Evolutionary conservation across 2,113 vertebrate genomes (phyloP).

Genomic region (Crotalus horridus): DNA sequence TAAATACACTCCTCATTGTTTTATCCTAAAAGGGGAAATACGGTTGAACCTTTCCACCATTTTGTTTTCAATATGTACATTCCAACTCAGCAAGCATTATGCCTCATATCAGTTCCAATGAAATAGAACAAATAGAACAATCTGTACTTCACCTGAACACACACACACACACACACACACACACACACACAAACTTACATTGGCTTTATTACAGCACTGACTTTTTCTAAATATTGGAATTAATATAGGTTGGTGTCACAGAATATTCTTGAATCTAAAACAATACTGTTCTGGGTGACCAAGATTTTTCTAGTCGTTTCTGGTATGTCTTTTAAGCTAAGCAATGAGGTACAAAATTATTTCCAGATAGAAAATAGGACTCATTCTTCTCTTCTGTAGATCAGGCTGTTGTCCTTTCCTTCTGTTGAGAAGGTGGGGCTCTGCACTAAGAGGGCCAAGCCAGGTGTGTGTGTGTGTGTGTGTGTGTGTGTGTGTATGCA

Average conservation of each 20-base stretch:
- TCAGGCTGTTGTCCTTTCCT: neutral
- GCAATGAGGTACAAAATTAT: neutral
- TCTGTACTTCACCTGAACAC: neutral
- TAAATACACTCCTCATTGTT: slow-evolving; percentile 46
- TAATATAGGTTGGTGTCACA: neutral
- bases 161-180: neutral
- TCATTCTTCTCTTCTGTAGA: neutral
- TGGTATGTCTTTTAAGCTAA: neutral
- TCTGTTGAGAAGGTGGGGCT: neutral
- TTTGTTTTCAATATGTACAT: slow-evolving; percentile 26
- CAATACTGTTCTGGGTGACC: neutral
- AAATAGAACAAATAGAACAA: neutral
- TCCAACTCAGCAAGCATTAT: neutral
- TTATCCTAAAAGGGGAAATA: slow-evolving; percentile 38
- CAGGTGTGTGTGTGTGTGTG: neutral
- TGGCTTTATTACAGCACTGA: neutral
- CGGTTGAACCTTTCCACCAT: slow-evolving; percentile 19
- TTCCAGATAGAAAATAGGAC: neutral
- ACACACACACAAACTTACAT: neutral
- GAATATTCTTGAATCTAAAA: neutral
- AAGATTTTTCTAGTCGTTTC: neutral
- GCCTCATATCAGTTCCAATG: slow-evolving; percentile 28
- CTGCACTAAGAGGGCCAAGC: neutral
- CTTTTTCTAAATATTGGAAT: neutral
- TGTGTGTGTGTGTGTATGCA: neutral